Base-by-base conservation (phyloP, 2,113 vertebrate genomes). In the Prunella fulvescens region DNA sequence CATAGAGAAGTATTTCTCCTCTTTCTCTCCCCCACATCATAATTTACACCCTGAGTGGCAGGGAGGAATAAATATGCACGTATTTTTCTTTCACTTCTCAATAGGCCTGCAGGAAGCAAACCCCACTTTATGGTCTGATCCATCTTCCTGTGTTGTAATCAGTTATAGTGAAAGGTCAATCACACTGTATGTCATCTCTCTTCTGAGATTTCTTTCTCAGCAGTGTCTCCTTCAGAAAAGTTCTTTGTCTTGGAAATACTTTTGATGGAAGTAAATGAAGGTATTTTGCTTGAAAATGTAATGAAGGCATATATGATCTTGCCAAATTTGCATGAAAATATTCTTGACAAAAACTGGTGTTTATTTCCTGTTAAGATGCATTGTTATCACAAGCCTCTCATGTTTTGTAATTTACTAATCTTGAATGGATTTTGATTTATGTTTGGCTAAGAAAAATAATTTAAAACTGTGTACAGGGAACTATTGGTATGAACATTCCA, bases 381-480 rank as follows among this genome's bases (percentile, higher is more conserved):
- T 69, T 76, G 10, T 29, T 35, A 22, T 61, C 80, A 11, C 12
- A 74, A 73, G 22, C 8, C 11, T 72, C 37, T 71, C 19, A 58
- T 6, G 15, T 35, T 85, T 51, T 71, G 47, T 11, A 14, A 66
- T 72, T 67, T 65, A 53, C 14, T 81, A 26, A 72, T 77, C 47
- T 84, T 80, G 37, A 84, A 58, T 56, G 6, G 16, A 65, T 91
- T 93, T 90, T 81, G 19, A 44, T 69, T 96, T 39, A 76, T 42
- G 42, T 54, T 61, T 78, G 86, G 24, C 48, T 14, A 81, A 83
- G 60, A 69, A 78, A 86, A 90, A 84, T 17, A 2, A 67, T 69
- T 86, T 79, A 20, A 72, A 95, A 57, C 7, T 51, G 10, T 28
- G 9, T 7, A 65, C 9, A 69, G 50, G 19, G n/a, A 86, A 65